Percentiles rank a stretch among this genome's conserved stretches.
phyloP scores from a whole-genome alignment of 2,113 vertebrate genomes.

The Salvelinus namaycush region DNA sequence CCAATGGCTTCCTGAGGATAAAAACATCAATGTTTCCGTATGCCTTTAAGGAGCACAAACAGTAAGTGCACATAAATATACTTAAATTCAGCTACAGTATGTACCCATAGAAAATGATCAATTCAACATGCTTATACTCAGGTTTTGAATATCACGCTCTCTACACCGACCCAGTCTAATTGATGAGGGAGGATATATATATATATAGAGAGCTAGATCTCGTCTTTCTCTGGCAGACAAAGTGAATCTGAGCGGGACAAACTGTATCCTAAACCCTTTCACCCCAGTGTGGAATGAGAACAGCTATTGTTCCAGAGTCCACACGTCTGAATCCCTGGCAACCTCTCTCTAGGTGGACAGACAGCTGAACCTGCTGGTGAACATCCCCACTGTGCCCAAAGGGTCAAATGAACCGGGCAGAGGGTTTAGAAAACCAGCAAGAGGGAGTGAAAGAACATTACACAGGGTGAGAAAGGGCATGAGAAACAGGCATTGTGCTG shows the following conservation, averaged over 20 bases:
- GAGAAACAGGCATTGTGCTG: background rate
- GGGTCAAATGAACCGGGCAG: background rate
- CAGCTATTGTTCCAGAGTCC: conserved; percentile 15
- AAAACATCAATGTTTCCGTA: conserved; percentile 12
- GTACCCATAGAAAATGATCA: too few relatives aligned
- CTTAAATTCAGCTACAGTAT: too few relatives aligned
- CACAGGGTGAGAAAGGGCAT: background rate
- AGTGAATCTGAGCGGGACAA: background rate
- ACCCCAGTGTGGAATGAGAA: background rate
- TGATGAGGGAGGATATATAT: background rate
- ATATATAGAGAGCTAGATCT: background rate
- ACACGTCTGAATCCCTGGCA: background rate
- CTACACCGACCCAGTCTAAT: background rate
- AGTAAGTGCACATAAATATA: background rate
- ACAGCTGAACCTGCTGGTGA: conserved; percentile 34
- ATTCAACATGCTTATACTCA: background rate
- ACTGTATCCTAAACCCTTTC: conserved; percentile 4
- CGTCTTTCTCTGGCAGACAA: background rate
- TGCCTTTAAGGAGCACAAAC: background rate
- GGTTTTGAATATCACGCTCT: background rate
- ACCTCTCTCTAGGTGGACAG: conserved; percentile 27
- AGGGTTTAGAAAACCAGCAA: conserved; percentile 2
- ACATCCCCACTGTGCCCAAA: conserved; percentile 7
- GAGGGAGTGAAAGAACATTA: background rate
- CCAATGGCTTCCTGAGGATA: conserved; percentile 77